Evolutionary conservation across 2,113 vertebrate species (phyloP).

Genomic region (Misgurnus anguillicaudatus): DNA sequence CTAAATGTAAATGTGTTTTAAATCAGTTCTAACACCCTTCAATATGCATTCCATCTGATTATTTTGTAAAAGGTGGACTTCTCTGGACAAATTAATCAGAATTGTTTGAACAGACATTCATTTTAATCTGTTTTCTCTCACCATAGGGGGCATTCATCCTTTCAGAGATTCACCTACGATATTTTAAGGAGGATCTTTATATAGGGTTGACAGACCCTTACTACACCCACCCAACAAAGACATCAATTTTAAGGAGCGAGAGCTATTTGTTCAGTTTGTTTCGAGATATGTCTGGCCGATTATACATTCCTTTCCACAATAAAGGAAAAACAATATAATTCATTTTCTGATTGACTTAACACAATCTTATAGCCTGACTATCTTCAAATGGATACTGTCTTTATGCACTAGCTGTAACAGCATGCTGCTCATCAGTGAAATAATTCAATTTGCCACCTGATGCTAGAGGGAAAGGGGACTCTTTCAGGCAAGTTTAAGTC

Average conservation of each 20-base stretch:
- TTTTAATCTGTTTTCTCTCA: conserved; percentile 32
- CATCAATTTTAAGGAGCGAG: not conserved
- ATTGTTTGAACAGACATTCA: conserved; percentile 20
- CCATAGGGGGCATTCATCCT: conserved; percentile 6
- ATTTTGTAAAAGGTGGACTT: not conserved
- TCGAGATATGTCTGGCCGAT: not conserved
- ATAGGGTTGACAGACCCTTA: not conserved
- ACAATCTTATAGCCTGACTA: not conserved
- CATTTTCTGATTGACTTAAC: conserved; percentile 5
- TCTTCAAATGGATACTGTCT: not conserved
- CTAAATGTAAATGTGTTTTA: too few relatives aligned
- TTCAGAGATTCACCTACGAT: conserved; percentile 3
- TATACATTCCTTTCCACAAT: not conserved
- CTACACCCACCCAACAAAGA: not conserved
- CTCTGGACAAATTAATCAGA: conserved; percentile 10
- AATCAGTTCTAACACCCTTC: not conserved
- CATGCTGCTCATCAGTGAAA: not conserved
- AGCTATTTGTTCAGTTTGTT: not conserved
- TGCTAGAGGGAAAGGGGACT: not conserved
- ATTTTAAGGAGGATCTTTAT: not conserved
- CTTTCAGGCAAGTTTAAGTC: conserved; percentile 36
- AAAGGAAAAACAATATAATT: not conserved
- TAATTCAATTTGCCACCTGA: not conserved
- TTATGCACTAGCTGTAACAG: not conserved
- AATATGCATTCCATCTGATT: not conserved